Evolutionary conservation across 2,113 vertebrate genomes (phyloP), one percentile per base, ranked within the genome.

Genomic region (Pavo muticus): DNA sequence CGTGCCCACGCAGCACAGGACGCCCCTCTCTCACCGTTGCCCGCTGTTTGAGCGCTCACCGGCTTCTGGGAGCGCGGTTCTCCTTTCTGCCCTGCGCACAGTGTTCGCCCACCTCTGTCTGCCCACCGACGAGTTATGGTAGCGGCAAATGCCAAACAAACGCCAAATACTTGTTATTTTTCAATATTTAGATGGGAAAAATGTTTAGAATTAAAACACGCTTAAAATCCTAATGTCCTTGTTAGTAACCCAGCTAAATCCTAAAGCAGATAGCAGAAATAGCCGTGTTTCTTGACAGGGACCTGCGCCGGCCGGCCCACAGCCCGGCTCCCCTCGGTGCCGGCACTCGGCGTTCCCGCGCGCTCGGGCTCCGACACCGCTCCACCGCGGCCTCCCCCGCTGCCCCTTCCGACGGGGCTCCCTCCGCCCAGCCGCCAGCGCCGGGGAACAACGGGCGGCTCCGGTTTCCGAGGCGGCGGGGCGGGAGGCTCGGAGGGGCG

Each of bases 401-500:
- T 17, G 37, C 6, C 60, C 60, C 37, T 17, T 63, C 60, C 35
- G 60, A 63, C 60, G 60, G 60, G 37, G 60, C 37, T 63, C 60
- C 60, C 37, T 11, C 35, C 24, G 24, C 60, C 37, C 23, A 27
- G 59, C 59, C 59, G 21, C 20, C 59, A 60, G 60, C 24, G 24
- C 35, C 37, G 59, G 29, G 77, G 56, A 57, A 59, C 84, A 27
- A 7, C 80, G 91, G 81, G 69, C 80, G 87, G 91, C 90, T 91
- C 94, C 67, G 82, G 44, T 89, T 84, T 80, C 90, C 40, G 73
- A 71, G 87, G 90, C 76, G 64, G 80, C 77, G 73, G 76, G 47
- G 70, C 82, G 42, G 44, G 73, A 72, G 16, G 40, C 52, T 52
- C 56, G n/a, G 56, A 59, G 56, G 56, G 47, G 47, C 20, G 52